Base-by-base conservation (phyloP, 1,140 invertebrate species). In the Caerostris extrusa region DNA sequence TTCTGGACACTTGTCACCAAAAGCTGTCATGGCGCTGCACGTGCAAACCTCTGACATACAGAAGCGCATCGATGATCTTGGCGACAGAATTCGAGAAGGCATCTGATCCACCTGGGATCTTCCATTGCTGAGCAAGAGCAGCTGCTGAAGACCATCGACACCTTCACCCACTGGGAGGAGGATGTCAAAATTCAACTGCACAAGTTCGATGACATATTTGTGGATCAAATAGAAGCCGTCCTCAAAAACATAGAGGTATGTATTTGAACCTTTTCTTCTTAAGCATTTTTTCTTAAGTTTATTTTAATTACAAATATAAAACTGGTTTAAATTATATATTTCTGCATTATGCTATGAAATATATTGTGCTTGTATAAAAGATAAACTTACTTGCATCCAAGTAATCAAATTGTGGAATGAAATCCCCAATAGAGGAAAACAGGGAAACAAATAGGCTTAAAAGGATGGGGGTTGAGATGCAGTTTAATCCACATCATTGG, bases 161-260 rank as follows among this genome's bases (percentile, higher is more conserved):
- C 97, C 94, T 98, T 99, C 95, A 97, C 97, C 83, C 97, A 97
- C 87, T 99, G 98, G 98, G 97, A 99, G 96, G 97, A 97, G 77
- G 97, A 97, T 90, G 96, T 98, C 81, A 97, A 97, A 95, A 96
- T 97, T 34, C 97, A 98, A 95, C 97, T 98, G 34, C 97, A 97
- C 71, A 97, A 98, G 95, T 97, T 98, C 85, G 97, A 98, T 95
- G 98, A 98, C 95, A 97, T 98, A 17, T 97, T 97, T 95, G 96
- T 97, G 3, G 97, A 98, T 95, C 97, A 98, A 95, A 97, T 98
- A 3, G 97, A 98, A 94, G 97, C 97, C 1, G 97, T 97, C 77
- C 95, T 98, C n/a, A 97, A 98, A 95, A 97, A 97, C 4, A 97
- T 98, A 90, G 98, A 98, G 94, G 96, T 96, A 93, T 50, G 94